Percentiles rank a stretch among this genome's conserved stretches.
phyloP scores from a whole-genome alignment of 2,888 invertebrate species.

The Oasisia sp. region DNA sequence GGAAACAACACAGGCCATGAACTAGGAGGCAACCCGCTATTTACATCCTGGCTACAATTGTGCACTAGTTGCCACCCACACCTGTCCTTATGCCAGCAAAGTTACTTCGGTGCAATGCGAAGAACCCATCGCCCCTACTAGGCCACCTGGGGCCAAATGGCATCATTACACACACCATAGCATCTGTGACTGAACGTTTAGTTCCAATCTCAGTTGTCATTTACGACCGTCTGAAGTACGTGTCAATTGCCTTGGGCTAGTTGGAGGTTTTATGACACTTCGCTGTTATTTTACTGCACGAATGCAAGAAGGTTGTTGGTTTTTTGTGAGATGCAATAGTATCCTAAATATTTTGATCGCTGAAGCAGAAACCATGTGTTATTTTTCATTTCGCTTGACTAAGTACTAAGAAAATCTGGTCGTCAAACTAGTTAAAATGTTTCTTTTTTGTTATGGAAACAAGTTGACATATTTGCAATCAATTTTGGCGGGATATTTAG shows the following conservation, averaged over 20 bases:
- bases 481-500: not conserved
- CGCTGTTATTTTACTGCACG: not conserved
- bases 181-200: slow-evolving; percentile 17
- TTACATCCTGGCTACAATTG: not conserved
- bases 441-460: not conserved
- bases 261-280: not conserved
- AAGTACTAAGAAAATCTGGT: not conserved
- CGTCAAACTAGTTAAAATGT: not conserved
- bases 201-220: not conserved
- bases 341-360: not conserved
- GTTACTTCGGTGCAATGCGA: not conserved
- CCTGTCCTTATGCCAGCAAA: not conserved
- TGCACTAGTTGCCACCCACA: not conserved
- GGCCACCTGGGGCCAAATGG: not conserved
- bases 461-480: not conserved
- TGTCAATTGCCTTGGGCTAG: not conserved
- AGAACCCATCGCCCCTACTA: not conserved
- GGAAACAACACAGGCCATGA: not conserved
- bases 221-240: slow-evolving; percentile 1
- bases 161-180: not conserved
- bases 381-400: not conserved
- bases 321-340: not conserved
- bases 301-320: not conserved
- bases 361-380: not conserved
- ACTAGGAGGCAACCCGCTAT: not conserved